Conservation (phyloP, 2,888 invertebrate species). For the Platerodrilus igneus region DNA sequence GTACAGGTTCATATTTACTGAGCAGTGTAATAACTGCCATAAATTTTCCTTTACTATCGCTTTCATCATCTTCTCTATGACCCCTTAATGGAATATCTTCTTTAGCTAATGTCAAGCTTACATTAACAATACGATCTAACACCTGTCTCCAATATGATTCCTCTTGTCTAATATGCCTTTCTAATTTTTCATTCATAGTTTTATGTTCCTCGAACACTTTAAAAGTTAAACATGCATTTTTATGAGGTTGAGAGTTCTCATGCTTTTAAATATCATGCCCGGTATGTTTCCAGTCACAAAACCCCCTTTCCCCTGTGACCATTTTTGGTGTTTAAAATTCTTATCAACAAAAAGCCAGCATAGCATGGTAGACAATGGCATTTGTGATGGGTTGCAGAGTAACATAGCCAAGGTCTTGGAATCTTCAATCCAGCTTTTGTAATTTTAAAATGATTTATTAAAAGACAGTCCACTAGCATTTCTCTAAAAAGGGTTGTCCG, state of each 20-base stretch:
- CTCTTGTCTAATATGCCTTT: constrained; percentile 2
- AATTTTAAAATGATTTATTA: no score
- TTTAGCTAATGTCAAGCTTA: constrained; percentile 1
- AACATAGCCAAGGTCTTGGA: no score
- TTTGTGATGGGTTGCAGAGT: no score
- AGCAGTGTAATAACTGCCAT: not conserved
- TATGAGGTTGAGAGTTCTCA: constrained; percentile 1
- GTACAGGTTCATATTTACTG: constrained; percentile 3
- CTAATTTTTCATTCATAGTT: not conserved
- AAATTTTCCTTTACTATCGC: constrained; percentile 1
- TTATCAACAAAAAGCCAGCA: no score
- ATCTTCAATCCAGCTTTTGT: no score
- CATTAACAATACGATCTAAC: not conserved
- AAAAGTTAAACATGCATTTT: not conserved
- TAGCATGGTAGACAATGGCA: no score
- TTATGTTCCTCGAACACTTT: not conserved
- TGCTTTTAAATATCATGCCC: not conserved
- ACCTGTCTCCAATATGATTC: not conserved
- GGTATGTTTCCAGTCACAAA: no score
- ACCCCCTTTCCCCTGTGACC: no score
- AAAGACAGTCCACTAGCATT: no score
- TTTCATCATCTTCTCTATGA: not conserved
- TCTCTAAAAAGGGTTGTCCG: no score
- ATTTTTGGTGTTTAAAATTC: no score
- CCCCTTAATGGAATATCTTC: not conserved